phyloP scores from a whole-genome alignment of 2,888 invertebrate genomes.

The Branchellion lobata region DNA sequence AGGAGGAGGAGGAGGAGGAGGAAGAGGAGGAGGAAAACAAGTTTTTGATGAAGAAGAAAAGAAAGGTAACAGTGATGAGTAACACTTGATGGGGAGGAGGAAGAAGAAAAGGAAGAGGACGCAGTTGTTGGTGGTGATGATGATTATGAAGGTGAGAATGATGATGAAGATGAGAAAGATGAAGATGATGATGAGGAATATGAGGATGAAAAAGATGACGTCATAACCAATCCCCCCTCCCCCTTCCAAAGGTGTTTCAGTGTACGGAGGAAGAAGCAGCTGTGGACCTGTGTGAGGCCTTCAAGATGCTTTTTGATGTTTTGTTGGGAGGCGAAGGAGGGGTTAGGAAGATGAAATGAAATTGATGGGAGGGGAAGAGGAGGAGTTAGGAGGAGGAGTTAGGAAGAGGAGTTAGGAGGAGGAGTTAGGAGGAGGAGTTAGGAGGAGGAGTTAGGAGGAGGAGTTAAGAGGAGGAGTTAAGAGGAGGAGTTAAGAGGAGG shows the following conservation, averaged over 20 bases:
- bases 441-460: too few relatives aligned
- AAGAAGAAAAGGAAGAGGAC: neutral
- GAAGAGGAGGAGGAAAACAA: neutral
- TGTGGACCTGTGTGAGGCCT: neutral
- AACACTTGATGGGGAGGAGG: neutral
- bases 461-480: too few relatives aligned
- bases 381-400: too few relatives aligned
- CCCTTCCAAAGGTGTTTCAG: conserved; percentile 2
- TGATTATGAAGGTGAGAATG: conserved; percentile 2
- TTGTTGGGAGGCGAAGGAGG: neutral
- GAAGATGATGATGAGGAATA: conserved; percentile 36
- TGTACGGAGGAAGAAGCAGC: neutral
- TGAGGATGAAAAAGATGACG: neutral
- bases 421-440: too few relatives aligned
- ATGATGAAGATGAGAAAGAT: conserved; percentile 14
- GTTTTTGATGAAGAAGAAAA: conserved; percentile 28
- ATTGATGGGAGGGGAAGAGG: too few relatives aligned
- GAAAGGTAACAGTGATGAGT: neutral
- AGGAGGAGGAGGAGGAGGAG: neutral
- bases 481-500: too few relatives aligned
- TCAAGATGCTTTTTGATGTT: conserved; percentile 4
- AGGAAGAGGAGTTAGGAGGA: too few relatives aligned
- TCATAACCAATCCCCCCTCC: too few relatives aligned
- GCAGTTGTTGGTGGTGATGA: neutral
- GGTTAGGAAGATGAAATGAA: too few relatives aligned